A percentile compares a stretch with the other conserved stretches of the same genome.
Conservation (phyloP, 2,113 vertebrate genomes). For the Plecotus auritus region DNA sequence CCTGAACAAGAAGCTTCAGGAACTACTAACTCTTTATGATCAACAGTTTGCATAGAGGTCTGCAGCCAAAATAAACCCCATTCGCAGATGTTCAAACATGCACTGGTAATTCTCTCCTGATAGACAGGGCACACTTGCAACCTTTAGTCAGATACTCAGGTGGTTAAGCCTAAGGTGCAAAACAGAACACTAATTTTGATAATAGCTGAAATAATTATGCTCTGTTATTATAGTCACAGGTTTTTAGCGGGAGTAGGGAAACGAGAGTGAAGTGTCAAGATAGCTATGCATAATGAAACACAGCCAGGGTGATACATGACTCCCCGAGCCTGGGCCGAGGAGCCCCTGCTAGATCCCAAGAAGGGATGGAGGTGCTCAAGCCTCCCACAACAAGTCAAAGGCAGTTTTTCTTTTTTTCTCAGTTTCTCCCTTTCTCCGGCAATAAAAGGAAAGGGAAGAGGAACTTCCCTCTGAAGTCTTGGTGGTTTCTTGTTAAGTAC, state of each 20-base stretch:
- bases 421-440: constrained; percentile 44
- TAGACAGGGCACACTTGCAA: background rate
- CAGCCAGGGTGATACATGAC: fast-evolving
- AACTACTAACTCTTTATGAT: constrained; percentile 39
- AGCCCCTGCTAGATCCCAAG: background rate
- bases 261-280: background rate
- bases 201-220: constrained; percentile 19
- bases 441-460: constrained; percentile 69
- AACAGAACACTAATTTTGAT: background rate
- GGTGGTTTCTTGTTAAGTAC: constrained; percentile 70
- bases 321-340: too few species aligned
- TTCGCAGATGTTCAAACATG: background rate
- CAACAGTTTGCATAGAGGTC: constrained; percentile 46
- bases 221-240: background rate
- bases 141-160: background rate
- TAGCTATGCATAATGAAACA: background rate
- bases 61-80: constrained; percentile 44
- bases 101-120: background rate
- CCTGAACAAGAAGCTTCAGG: constrained; percentile 41
- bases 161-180: constrained; percentile 15
- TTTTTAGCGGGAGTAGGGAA: background rate
- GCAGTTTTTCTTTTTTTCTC: background rate
- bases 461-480: constrained; percentile 57
- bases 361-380: background rate
- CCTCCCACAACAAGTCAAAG: background rate